Evolutionary conservation across 2,797 vertebrate species (phyloP).

Genomic region (Crocodylus rhombifer): DNA sequence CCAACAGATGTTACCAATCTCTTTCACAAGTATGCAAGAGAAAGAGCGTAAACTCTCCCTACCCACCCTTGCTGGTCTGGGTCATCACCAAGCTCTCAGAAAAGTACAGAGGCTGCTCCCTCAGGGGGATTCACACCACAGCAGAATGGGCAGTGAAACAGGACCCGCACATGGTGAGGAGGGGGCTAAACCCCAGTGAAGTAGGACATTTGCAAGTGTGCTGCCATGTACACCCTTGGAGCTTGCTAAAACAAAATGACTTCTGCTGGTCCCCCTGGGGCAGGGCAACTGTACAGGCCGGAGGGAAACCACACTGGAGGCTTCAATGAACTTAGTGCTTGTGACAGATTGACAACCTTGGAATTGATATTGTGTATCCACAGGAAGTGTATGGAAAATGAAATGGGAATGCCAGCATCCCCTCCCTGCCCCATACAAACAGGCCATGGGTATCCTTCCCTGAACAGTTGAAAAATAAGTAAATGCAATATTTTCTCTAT

Average conservation of each 20-base stretch:
- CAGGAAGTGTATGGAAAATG: not conserved
- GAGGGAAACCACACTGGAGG: accelerated
- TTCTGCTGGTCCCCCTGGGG: not conserved
- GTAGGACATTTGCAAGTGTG: not conserved
- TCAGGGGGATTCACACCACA: accelerated
- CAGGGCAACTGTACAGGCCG: not conserved
- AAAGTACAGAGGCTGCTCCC: not conserved
- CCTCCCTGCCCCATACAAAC: not conserved
- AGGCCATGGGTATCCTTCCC: not conserved
- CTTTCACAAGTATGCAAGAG: not conserved
- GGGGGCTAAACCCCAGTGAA: not conserved
- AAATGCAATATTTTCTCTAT: not conserved
- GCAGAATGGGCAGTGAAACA: accelerated
- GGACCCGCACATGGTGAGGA: not conserved
- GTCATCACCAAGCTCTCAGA: not conserved
- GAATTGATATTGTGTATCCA: not conserved
- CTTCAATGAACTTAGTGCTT: not conserved
- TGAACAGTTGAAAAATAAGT: not conserved
- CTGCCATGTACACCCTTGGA: not conserved
- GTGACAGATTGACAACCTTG: not conserved
- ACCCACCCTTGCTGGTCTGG: accelerated
- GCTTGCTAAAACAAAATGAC: not conserved
- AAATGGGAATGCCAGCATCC: not conserved
- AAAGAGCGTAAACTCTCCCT: not conserved
- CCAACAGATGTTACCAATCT: not conserved